Evolutionary conservation across 2,113 vertebrate genomes (phyloP).

Genomic region (Platycercus adscitus): DNA sequence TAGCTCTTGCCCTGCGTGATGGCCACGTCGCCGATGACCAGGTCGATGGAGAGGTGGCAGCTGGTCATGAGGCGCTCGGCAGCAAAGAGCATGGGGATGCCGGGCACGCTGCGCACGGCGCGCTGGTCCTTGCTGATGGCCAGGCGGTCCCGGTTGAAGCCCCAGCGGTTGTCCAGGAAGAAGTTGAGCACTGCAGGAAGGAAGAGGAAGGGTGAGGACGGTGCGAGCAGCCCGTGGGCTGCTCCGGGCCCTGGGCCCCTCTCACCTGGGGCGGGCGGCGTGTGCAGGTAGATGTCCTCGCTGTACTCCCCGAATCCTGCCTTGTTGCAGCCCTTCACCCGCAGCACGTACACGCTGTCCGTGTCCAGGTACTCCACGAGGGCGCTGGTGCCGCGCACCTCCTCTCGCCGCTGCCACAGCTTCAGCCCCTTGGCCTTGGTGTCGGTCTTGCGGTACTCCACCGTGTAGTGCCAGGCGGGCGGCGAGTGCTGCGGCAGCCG

Average conservation of each 20-base stretch:
- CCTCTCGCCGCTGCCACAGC: constrained; percentile 89
- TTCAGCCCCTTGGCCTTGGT: constrained; percentile 77
- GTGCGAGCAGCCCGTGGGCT: rapidly evolving
- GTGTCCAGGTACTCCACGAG: constrained; percentile 90
- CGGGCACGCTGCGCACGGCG: constrained; percentile 90
- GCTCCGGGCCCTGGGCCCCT: rapidly evolving
- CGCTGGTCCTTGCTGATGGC: constrained; percentile 92
- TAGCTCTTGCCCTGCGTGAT: constrained; percentile 93
- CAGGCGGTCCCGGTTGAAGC: constrained; percentile 88
- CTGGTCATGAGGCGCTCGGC: constrained; percentile 92
- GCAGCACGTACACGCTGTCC: constrained; percentile 90
- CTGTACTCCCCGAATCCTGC: constrained; percentile 95
- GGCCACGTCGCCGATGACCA: constrained; percentile 87
- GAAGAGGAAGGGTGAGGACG: not conserved
- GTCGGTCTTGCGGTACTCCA: constrained; percentile 90
- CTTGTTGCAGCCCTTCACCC: constrained; percentile 94
- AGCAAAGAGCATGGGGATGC: constrained; percentile 85
- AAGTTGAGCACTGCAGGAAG: constrained; percentile 87
- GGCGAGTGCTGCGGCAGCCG: constrained; percentile 93
- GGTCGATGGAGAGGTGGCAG: constrained; percentile 92
- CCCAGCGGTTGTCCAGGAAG: constrained; percentile 93
- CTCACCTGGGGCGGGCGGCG: constrained; percentile 91
- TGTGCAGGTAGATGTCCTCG: constrained; percentile 94
- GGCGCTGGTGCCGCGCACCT: constrained; percentile 88
- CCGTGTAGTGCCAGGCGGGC: constrained; percentile 93